These are phyloP conservation scores for Glomeris maerens DNA, from an alignment of 1,140 invertebrate species.

Conservation along the genomic window DNA sequence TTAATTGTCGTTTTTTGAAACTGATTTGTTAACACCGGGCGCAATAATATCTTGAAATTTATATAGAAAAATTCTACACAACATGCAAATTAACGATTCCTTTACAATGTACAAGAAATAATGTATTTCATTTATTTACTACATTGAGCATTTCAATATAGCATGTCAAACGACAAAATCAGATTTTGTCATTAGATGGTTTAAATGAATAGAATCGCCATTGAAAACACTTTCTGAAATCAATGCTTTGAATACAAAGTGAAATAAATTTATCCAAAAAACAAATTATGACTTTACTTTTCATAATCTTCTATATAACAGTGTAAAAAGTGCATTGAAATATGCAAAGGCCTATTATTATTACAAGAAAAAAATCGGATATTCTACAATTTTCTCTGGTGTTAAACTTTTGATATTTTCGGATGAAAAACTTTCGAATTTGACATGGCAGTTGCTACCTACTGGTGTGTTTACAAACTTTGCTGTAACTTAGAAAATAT, in stretches of 20 bases:
- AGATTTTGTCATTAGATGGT: not conserved
- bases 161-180: not conserved
- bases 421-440: not conserved
- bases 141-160: not conserved
- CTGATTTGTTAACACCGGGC: not conserved
- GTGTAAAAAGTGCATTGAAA: not conserved
- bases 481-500: not conserved
- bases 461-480: not conserved
- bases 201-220: not conserved
- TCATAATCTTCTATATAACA: not conserved
- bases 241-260: not conserved
- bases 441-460: not conserved
- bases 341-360: not conserved
- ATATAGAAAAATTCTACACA: not conserved
- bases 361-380: not conserved
- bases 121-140: not conserved
- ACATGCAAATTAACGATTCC: not conserved
- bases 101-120: not conserved
- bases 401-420: constrained; percentile 4
- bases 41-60: not conserved
- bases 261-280: not conserved
- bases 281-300: not conserved
- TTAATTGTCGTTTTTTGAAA: not conserved
- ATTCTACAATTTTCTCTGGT: not conserved
- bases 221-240: not conserved